Evolutionary conservation across 2,888 invertebrate species (phyloP), one percentile per base, ranked within the genome.

Genomic region (Schizaphis graminum): DNA sequence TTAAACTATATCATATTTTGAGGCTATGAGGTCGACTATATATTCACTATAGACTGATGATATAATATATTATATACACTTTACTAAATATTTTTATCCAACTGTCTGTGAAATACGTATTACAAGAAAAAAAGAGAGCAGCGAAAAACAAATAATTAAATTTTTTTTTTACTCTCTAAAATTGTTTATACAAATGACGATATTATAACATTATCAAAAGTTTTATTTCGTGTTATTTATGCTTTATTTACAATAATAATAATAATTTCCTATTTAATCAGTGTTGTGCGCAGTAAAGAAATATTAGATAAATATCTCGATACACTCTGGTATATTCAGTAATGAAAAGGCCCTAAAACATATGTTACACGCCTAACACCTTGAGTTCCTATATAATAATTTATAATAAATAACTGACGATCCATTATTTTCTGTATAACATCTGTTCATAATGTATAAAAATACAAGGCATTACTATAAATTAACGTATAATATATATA

Each of bases 351-450:
- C 24, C 44, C 89, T 44, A 61, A 61, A 61, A 44, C 89, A 89
- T 89, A 61, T 89, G 89, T 10, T 61, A 89, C 89, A 35, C 57
- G 77, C 77, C 35, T 35, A 77, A 77, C 77, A 77, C 35, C 77
- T 77, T 77, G 77, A 21, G 77, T 77, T 77, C 77, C 35, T 77
- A 77, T 35, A 57, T n/a, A 41, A 89, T 57, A 61, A 44, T 49
- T 89, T 44, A 44, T 16, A 28, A 44, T 28, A 16, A 89, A 28
- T 61, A 61, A 89, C 89, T 57, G 44, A 89, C 57, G 28, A 61
- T 44, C 89, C 89, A 35, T 61, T 89, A 89, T 89, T 89, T 56
- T 44, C 44, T 44, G 56, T 89, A 56, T 44, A 44, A 89, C 89
- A 89, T 61, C 61, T 89, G 89, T 77, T 77, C 35, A 77, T 77